Evolutionary conservation across 1,140 invertebrate genomes (phyloP), one percentile per base, ranked within the genome.

Genomic region (Lasaia peninsularis): DNA sequence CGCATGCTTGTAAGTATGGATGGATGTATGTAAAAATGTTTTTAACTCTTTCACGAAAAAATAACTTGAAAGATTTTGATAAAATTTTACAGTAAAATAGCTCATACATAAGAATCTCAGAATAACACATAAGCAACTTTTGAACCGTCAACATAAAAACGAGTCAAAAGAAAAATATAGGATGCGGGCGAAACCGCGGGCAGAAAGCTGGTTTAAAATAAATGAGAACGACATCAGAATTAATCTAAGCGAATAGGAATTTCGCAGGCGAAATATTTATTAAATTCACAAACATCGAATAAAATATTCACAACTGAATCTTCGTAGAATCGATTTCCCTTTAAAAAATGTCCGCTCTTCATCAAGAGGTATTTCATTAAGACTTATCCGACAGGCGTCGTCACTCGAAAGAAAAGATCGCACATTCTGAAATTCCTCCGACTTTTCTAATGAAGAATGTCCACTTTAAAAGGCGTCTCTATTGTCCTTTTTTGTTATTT

Each of bases 281-380:
- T 11, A 48, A 5, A 18, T 11, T 20, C 14, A 48, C 34, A 37
- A n/a, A 21, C 18, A 48, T 11, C 1, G 18, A 21, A 20, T 5
- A 24, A 24, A 24, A 20, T 16, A 44, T 48, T 48, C 18, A 11
- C 20, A 48, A 48, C 40, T 48, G 40, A 48, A 18, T 18, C 40
- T 16, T 48, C 40, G 2, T 3, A 12, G 34, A 55, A 55, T 48
- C 40, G 52, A 52, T 57, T 60, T 62, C 64, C 63, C 63, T 37
- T 37, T 60, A 61, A 74, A 72, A 72, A 70, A 67, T 56, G 59
- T 57, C 60, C 53, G 24, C 32, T 62, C 69, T 84, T 81, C 75
- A 81, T 84, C 77, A 84, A 73, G 75, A 79, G 78, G 78, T 84
- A 84, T 84, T 84, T 84, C 80, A 84, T 84, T 84, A 84, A 81